Base-by-base conservation (phyloP, 2,113 vertebrate species). In the Brachypodius melanocephalos region DNA sequence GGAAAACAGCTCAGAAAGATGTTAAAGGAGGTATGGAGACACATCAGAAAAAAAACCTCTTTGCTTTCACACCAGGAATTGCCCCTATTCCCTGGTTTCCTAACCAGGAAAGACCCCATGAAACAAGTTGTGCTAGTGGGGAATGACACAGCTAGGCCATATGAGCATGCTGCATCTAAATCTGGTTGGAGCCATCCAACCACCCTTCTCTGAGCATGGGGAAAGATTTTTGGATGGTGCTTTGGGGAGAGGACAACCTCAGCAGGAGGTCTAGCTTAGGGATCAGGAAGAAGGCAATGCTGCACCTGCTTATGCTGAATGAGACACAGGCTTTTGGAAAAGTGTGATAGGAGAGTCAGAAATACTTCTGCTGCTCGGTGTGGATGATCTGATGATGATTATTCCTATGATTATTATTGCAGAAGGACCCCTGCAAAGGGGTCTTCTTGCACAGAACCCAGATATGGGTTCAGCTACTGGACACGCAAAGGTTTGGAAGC, bases 131-230 rank as follows among this genome's bases (percentile, higher is more conserved):
- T 46, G 14, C 34, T 38, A 18, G 12, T 18, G 24, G 3, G 14
- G 24, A 78, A 88, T 40, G 17, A 55, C 57, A 40, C 3, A 49
- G 25, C 19, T 68, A 31, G 34, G 43, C 32, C 26, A 14, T 20
- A 22, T 17, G 0, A 78, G 5, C 20, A 34, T 1, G 5, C 4
- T 6, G 8, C 22, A 51, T 14, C 38, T 34, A 25, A 25, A 19
- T 40, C 31, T 77, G 48, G n/a, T n/a, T n/a, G n/a, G n/a, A 74
- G 29, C 16, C 43, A 59, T 9, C 31, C 45, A 67, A 66, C 12
- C 26, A 13, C 32, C 48, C 32, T 66, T 52, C 43, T 85, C 71
- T 55, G 43, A 89, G 22, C 25, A 51, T 10, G 17, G 15, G 17
- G 22, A 49, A 89, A 73, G 55, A 42, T 18, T 14, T 29, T 78